phyloP scores from a whole-genome alignment of 2,888 invertebrate species.

The Encarsia formosa region DNA sequence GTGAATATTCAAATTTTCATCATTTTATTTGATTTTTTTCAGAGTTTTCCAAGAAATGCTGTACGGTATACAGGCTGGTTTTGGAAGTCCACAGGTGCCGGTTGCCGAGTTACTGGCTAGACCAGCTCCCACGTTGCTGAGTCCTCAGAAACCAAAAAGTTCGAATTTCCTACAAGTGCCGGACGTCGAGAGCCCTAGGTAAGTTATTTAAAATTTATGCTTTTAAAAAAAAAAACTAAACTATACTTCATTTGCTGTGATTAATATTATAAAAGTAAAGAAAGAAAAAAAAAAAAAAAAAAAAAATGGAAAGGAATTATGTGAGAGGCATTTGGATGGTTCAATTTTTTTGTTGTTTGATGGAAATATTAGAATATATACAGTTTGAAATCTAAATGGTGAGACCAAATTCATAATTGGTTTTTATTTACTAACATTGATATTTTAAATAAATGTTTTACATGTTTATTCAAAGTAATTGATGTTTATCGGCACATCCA shows the following conservation, averaged over 20 bases:
- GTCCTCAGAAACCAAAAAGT: constrained; percentile 83
- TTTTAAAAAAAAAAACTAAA: neutral
- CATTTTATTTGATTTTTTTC: constrained; percentile 17
- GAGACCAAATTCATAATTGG: too few relatives aligned
- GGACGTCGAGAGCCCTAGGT: constrained; percentile 78
- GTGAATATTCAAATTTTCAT: too few relatives aligned
- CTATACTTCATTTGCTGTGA: neutral
- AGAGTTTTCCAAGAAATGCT: constrained; percentile 92
- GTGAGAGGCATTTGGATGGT: neutral
- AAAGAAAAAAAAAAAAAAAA: neutral
- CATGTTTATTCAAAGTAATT: too few relatives aligned
- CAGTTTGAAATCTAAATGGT: too few relatives aligned
- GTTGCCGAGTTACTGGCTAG: constrained; percentile 83
- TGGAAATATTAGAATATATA: too few relatives aligned
- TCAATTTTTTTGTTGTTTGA: neutral
- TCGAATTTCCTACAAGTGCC: constrained; percentile 90
- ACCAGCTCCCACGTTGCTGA: constrained; percentile 80
- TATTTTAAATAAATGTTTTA: constrained; percentile 30
- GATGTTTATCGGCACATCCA: constrained; percentile 50
- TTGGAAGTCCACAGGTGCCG: constrained; percentile 89
- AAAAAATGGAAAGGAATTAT: neutral
- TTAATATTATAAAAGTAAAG: neutral
- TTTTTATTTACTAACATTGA: constrained; percentile 3
- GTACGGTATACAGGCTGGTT: constrained; percentile 89
- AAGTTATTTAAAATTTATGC: constrained; percentile 29